These are phyloP conservation scores for Oreortyx pictus DNA, from an alignment of 2,797 vertebrate genomes.

Conservation along the genomic window DNA sequence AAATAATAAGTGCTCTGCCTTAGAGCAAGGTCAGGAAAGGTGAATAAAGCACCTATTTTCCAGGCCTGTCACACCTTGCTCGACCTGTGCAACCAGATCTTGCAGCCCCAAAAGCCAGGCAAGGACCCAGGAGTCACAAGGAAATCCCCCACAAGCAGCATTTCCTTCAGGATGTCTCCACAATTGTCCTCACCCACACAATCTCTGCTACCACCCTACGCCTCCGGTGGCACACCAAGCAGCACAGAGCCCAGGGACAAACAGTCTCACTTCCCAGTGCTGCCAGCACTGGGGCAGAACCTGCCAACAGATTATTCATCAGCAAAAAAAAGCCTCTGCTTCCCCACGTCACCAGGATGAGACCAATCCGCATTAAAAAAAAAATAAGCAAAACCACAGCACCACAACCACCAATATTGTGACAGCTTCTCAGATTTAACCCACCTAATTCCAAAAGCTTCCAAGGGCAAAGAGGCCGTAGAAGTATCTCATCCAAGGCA, in stretches of 20 bases:
- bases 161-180: background rate
- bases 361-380: background rate
- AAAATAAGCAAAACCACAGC: background rate
- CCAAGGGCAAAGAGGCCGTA: background rate
- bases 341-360: slow-evolving; percentile 7
- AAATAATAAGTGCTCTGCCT: background rate
- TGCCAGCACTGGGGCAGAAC: slow-evolving; percentile 14
- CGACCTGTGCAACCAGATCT: fast-evolving
- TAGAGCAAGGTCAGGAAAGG: fast-evolving
- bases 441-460: background rate
- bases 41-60: background rate
- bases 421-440: background rate
- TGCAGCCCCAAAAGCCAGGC: background rate
- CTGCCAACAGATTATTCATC: slow-evolving; percentile 64
- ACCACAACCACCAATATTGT: background rate
- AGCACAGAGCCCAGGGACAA: background rate
- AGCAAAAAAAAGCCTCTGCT: background rate
- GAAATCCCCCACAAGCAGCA: background rate
- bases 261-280: background rate
- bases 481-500: background rate
- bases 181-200: background rate
- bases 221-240: background rate
- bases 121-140: background rate
- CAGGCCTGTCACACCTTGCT: background rate
- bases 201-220: background rate